Conservation (phyloP, 1,140 invertebrate species). For the Megathymus violae region DNA sequence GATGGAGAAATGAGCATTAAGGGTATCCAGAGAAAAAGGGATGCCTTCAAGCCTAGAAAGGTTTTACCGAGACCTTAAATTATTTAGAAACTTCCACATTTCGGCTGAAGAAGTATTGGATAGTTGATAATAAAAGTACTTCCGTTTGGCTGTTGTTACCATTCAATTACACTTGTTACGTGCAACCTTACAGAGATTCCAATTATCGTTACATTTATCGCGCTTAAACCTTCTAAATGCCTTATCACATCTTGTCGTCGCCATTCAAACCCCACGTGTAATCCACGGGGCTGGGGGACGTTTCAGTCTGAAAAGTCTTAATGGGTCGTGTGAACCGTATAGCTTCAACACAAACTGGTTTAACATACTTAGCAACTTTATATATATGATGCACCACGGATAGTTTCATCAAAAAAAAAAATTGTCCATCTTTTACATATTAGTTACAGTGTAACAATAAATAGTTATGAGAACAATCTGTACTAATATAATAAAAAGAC, state of each 20-base stretch:
- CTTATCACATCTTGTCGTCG: conserved; percentile 3
- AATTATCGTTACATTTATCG: neutral
- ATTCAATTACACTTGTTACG: conserved; percentile 2
- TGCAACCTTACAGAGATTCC: neutral
- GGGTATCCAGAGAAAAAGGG: neutral
- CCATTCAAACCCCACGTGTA: too few species aligned
- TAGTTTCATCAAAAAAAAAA: too few species aligned
- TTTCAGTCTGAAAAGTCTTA: neutral
- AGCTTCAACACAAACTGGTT: conserved; percentile 9
- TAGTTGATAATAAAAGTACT: neutral
- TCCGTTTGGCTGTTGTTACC: neutral
- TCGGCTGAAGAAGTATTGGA: neutral
- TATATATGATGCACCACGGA: too few species aligned
- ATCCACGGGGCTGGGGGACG: conserved; percentile 14
- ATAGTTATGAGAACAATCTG: too few species aligned
- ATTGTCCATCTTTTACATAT: too few species aligned
- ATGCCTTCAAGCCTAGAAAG: neutral
- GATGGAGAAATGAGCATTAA: neutral
- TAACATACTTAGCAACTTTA: conserved; percentile 30
- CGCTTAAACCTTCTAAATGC: conserved; percentile 18
- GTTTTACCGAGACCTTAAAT: neutral
- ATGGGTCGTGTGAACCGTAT: neutral
- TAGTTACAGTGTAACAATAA: too few species aligned
- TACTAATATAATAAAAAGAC: too few species aligned
- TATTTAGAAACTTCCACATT: conserved; percentile 21